phyloP scores from a whole-genome alignment of 2,888 invertebrate species.

The Lycaena phlaeas region DNA sequence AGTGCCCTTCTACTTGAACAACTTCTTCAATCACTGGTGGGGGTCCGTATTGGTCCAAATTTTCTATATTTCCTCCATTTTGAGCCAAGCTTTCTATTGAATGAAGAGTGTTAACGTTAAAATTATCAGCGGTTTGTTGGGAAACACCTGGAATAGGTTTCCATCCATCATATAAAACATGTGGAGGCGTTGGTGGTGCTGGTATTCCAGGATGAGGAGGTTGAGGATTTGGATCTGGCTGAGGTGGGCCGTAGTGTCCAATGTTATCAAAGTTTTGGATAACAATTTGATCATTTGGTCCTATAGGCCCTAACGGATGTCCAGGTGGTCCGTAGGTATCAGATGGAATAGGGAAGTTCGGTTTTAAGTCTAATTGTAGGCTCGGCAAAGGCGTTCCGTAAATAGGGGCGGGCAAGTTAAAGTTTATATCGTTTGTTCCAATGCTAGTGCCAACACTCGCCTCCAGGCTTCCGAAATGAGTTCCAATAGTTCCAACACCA shows the following conservation, averaged over 20 bases:
- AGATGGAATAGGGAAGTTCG: constrained; percentile 52
- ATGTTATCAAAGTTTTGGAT: constrained; percentile 43
- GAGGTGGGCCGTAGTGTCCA: constrained; percentile 72
- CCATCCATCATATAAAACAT: constrained; percentile 88
- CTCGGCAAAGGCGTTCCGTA: constrained; percentile 50
- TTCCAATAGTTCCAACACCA: constrained; percentile 17
- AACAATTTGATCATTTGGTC: constrained; percentile 49
- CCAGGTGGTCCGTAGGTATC: constrained; percentile 67
- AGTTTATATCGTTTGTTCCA: constrained; percentile 35
- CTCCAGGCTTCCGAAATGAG: constrained; percentile 20
- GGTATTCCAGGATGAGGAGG: constrained; percentile 80
- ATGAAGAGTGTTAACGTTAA: constrained; percentile 22
- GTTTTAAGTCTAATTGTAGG: constrained; percentile 47
- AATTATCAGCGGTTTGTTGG: constrained; percentile 45
- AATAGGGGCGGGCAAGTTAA: constrained; percentile 53
- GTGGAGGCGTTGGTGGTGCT: constrained; percentile 82
- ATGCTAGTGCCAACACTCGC: constrained; percentile 22
- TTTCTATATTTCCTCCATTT: constrained; percentile 24
- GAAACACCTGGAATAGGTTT: constrained; percentile 83
- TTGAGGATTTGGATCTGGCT: constrained; percentile 71
- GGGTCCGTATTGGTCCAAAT: constrained; percentile 44
- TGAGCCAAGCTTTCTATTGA: constrained; percentile 21
- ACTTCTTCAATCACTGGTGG: constrained; percentile 37
- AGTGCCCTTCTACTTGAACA: constrained; percentile 38
- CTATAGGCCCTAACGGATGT: constrained; percentile 43